A percentile compares a stretch with the other conserved stretches of the same genome.
phyloP scores from a whole-genome alignment of 2,797 vertebrate genomes.

The Dipus sagitta region DNA sequence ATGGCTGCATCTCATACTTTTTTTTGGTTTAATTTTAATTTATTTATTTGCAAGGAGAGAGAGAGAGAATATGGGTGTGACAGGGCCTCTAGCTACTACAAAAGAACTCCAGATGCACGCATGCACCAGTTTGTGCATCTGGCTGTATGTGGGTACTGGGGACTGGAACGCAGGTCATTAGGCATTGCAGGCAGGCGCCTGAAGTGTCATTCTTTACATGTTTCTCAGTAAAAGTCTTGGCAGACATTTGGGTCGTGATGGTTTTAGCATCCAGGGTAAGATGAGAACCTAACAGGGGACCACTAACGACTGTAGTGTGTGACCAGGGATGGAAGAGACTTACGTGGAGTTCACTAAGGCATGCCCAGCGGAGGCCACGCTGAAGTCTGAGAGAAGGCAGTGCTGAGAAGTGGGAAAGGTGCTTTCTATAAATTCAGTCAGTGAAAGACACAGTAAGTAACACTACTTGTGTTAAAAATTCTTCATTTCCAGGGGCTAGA shows the following conservation, averaged over 20 bases:
- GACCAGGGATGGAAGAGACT: accelerated
- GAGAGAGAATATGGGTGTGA: too few relatives aligned
- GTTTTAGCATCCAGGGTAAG: not conserved
- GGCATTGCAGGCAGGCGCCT: too few relatives aligned
- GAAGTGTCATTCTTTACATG: not conserved
- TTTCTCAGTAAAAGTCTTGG: not conserved
- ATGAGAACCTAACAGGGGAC: not conserved
- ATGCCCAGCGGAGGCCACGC: too few relatives aligned
- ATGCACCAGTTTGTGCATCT: too few relatives aligned
- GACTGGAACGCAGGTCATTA: too few relatives aligned
- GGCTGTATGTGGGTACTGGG: too few relatives aligned
- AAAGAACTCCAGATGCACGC: too few relatives aligned
- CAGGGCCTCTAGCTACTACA: too few relatives aligned
- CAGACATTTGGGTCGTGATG: not conserved
- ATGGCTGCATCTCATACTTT: not conserved
- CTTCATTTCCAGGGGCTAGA: not conserved
- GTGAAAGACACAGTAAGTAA: not conserved
- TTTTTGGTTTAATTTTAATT: too few relatives aligned
- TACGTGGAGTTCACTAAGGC: accelerated
- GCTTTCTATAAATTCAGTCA: not conserved
- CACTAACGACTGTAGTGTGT: not conserved
- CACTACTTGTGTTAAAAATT: not conserved
- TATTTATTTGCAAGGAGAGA: too few relatives aligned
- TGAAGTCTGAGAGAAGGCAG: accelerated
- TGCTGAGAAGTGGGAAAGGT: not conserved